Conservation (phyloP, 35 echinoderm and acorn worm species). For the Anneissia japonica region DNA sequence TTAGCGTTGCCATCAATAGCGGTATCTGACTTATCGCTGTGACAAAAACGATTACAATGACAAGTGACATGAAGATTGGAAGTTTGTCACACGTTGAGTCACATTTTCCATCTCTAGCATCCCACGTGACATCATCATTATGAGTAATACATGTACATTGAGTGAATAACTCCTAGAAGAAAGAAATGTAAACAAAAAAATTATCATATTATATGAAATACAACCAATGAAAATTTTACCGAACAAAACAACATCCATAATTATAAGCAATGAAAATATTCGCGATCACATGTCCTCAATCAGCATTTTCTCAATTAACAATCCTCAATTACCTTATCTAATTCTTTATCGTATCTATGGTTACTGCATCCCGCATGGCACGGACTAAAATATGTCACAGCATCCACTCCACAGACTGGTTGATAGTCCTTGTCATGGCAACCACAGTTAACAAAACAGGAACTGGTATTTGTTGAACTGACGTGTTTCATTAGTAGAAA, state of each 20-base stretch:
- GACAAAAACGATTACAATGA: neutral
- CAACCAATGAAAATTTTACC: too few relatives aligned
- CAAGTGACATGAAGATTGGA: neutral
- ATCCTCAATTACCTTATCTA: neutral
- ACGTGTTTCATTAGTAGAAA: too few relatives aligned
- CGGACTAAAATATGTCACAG: conserved; percentile 1
- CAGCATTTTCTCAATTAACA: too few relatives aligned
- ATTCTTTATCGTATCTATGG: neutral
- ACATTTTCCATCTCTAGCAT: neutral
- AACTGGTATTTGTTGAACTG: neutral
- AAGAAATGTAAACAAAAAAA: too few relatives aligned
- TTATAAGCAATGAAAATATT: too few relatives aligned
- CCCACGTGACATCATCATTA: neutral
- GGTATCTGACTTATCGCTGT: neutral
- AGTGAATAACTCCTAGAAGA: neutral
- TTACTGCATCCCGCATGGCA: neutral
- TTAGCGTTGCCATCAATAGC: neutral
- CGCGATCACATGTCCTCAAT: too few relatives aligned
- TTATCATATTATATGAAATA: too few relatives aligned
- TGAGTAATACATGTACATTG: neutral
- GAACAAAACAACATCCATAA: too few relatives aligned
- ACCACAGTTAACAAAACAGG: neutral
- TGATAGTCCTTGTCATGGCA: neutral
- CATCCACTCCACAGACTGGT: conserved; percentile 2
- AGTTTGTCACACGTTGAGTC: neutral